A percentile compares a stretch with the other conserved stretches of the same genome.
Evolutionary conservation across 2,113 vertebrate genomes (phyloP).

Genomic region (Balaeniceps rex): DNA sequence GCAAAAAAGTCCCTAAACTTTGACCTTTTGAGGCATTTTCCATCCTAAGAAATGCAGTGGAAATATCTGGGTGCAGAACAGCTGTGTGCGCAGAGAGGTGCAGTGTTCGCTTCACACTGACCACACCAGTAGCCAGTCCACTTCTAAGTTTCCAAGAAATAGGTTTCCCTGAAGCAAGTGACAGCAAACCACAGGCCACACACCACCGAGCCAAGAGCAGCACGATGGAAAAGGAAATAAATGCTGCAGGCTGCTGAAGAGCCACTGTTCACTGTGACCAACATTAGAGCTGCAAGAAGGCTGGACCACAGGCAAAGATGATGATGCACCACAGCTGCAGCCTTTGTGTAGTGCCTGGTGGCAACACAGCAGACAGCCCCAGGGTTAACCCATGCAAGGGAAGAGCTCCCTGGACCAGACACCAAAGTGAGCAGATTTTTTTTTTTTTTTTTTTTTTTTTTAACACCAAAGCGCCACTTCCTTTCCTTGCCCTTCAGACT

Average conservation of each 20-base stretch:
- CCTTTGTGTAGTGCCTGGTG: neutral
- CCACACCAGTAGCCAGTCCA: neutral
- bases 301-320: neutral
- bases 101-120: neutral
- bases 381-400: too few species aligned
- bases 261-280: too few species aligned
- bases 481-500: neutral
- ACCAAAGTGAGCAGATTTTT: neutral
- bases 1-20: neutral
- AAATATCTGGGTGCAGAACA: neutral
- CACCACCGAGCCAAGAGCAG: neutral
- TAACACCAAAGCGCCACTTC: neutral
- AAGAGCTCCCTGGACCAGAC: neutral
- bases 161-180: neutral
- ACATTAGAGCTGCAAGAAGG: neutral
- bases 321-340: neutral
- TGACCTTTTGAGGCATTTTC: neutral
- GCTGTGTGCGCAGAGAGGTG: accelerated
- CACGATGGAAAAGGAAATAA: neutral
- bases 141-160: neutral
- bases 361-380: neutral
- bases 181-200: neutral
- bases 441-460: neutral
- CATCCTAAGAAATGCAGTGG: neutral
- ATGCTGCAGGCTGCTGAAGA: neutral